These are phyloP conservation scores for Samia ricini DNA, from an alignment of 1,140 invertebrate species.

Conservation along the genomic window DNA sequence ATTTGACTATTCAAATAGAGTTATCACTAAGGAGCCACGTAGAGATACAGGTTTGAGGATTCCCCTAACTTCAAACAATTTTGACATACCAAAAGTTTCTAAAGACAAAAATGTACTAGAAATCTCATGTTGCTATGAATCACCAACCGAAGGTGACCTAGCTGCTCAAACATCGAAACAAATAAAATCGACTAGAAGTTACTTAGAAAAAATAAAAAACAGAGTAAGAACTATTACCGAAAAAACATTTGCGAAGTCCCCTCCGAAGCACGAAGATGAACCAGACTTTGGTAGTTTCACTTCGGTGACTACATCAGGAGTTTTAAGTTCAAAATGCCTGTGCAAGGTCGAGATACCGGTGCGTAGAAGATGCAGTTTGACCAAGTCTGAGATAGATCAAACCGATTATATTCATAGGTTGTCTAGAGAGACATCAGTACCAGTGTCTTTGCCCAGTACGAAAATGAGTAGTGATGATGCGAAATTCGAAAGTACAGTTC, in stretches of 20 bases:
- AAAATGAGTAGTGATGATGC: constrained; percentile 44
- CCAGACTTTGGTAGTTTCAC: constrained; percentile 78
- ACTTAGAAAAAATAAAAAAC: constrained; percentile 80
- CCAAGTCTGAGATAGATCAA: constrained; percentile 80
- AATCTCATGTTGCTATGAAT: constrained; percentile 80
- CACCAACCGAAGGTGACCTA: constrained; percentile 67
- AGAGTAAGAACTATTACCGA: constrained; percentile 77
- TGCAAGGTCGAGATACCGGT: constrained; percentile 44
- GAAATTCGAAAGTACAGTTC: constrained; percentile 62
- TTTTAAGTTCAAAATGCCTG: constrained; percentile 72
- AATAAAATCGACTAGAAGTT: constrained; percentile 75
- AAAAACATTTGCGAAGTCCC: constrained; percentile 71
- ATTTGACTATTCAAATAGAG: constrained; percentile 52
- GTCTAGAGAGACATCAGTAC: constrained; percentile 37
- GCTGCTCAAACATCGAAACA: constrained; percentile 68
- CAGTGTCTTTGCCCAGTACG: constrained; percentile 54
- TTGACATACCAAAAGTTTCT: constrained; percentile 58
- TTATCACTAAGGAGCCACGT: constrained; percentile 62
- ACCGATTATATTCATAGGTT: constrained; percentile 77
- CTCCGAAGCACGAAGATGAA: constrained; percentile 49
- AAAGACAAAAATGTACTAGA: constrained; percentile 79
- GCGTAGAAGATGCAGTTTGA: constrained; percentile 75
- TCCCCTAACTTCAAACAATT: constrained; percentile 36
- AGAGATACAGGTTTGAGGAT: constrained; percentile 48
- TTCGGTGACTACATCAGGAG: constrained; percentile 80